Base-by-base conservation (phyloP, 2,888 invertebrate species). In the Ditylenchus weischeri region DNA sequence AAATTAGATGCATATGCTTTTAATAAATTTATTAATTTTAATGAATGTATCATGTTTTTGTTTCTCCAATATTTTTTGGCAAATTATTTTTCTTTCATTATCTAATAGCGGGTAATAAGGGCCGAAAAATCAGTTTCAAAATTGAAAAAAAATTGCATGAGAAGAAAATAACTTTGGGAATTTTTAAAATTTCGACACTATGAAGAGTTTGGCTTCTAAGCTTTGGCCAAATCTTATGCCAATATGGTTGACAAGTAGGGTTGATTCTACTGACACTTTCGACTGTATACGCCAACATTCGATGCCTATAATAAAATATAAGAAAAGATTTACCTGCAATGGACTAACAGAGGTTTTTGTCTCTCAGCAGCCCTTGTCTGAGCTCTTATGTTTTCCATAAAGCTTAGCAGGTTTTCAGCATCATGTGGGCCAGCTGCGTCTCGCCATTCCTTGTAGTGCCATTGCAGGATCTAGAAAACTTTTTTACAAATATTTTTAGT, bases 271-370 rank as follows among this genome's bases (percentile, higher is more conserved):
- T n/a, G n/a, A n/a, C n/a, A n/a, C n/a, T n/a, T n/a, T n/a, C n/a
- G n/a, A n/a, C 29, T 29, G 29, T 29, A 5, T 29, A 29, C 29
- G 29, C 5, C 29, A 29, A 29, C 29, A 29, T 29, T 29, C 5
- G 29, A 29, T 7, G 19, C 23, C 54, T 51, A 35, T 8, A 51
- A 7, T 61, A 29, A 51, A 8, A 23, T 51, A 29, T 6, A 49
- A 29, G 19, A 49, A 19, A 65, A 15, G 3, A 13, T 21, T 54
- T 19, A 72, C 72, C 70, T 66, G 76, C 80, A 80, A 64, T 80
- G 80, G 13, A 80, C 80, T 49, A 80, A 70, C 61, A 80, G 63
- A n/a, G 80, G 80, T 49, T 66, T 65, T 36, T 66, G 58, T 61
- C 67, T 75, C 15, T 68, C 66, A 36, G 61, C 69, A 2, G 54